Conservation (phyloP, 2,113 vertebrate genomes). For the Sciurus niger region DNA sequence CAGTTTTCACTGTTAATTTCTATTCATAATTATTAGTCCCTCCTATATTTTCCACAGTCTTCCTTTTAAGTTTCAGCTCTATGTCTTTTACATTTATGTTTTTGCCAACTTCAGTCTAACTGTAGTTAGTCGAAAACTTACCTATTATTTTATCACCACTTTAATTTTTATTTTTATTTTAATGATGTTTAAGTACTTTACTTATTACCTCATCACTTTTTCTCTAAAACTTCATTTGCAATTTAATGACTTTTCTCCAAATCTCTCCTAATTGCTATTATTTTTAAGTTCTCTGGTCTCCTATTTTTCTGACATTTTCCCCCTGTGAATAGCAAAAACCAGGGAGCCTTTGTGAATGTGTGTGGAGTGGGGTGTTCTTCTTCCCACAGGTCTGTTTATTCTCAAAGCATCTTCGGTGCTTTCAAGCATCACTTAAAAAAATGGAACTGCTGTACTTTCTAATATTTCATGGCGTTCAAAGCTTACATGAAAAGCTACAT, state of each 20-base stretch:
- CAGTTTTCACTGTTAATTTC: not conserved
- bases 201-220: conserved; percentile 39
- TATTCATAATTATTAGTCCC: not conserved
- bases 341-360: not conserved
- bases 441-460: not conserved
- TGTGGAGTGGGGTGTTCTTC: not conserved
- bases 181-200: conserved; percentile 12
- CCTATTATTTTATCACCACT: not conserved
- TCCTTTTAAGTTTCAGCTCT: not conserved
- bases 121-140: not conserved
- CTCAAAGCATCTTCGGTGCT: not conserved
- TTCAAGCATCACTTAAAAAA: not conserved
- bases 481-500: not conserved
- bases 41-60: conserved; percentile 40
- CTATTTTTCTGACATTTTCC: not conserved
- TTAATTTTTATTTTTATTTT: not conserved
- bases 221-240: conserved; percentile 31
- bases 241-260: not conserved
- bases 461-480: not conserved
- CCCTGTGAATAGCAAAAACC: not conserved
- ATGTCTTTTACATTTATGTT: not conserved
- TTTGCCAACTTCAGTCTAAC: not conserved
- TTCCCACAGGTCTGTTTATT: not conserved
- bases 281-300: not conserved
- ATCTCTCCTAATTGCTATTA: not conserved